phyloP scores from a whole-genome alignment of 2,113 vertebrate species.

The Nibea coibor region DNA sequence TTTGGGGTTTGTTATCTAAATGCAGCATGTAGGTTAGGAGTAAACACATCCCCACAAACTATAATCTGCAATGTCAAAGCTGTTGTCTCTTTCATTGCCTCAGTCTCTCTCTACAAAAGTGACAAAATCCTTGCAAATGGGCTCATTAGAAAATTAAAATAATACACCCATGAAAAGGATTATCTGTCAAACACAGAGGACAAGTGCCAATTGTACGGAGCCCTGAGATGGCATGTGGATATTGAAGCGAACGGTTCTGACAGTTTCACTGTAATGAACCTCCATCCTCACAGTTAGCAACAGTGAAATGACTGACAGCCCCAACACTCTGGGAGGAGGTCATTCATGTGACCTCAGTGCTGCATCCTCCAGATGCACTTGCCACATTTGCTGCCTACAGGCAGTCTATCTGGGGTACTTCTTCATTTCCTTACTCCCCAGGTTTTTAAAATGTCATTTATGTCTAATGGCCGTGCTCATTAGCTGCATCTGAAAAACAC shows the following conservation, averaged over 20 bases:
- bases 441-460: slow-evolving; percentile 82
- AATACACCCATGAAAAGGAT: slow-evolving; percentile 5
- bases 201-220: slow-evolving; percentile 3
- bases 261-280: slow-evolving; percentile 37
- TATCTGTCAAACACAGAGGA: slow-evolving; percentile 28
- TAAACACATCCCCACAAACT: neutral
- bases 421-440: slow-evolving; percentile 65
- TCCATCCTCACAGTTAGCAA: slow-evolving; percentile 24
- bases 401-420: slow-evolving; percentile 51
- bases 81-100: neutral
- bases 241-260: slow-evolving; percentile 20
- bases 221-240: slow-evolving; percentile 9
- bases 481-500: slow-evolving; percentile 79
- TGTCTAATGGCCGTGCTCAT: slow-evolving; percentile 83
- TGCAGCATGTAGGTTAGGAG: slow-evolving; percentile 3
- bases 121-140: neutral
- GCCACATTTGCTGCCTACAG: slow-evolving; percentile 47
- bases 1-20: neutral
- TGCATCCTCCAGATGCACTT: slow-evolving; percentile 53
- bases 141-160: slow-evolving; percentile 18
- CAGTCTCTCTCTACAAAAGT: neutral
- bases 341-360: slow-evolving; percentile 23
- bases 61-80: neutral
- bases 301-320: slow-evolving; percentile 52
- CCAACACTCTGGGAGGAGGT: slow-evolving; percentile 44